Evolutionary conservation across 2,797 vertebrate species (phyloP).

Genomic region (Sebastes kiyomatsui): DNA sequence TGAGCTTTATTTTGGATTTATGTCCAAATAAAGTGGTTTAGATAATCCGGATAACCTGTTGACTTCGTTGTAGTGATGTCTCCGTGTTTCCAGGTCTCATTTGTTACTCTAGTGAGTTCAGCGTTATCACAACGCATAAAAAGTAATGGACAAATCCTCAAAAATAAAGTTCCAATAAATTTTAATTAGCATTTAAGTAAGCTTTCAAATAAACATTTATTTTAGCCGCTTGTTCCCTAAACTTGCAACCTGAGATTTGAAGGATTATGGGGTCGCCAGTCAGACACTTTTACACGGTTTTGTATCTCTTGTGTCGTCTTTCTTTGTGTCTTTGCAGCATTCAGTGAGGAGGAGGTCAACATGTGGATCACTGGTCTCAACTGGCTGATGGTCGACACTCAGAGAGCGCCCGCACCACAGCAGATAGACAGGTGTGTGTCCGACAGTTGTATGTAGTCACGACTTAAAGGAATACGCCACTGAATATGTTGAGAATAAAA

Average conservation of each 20-base stretch:
- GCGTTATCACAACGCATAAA: neutral
- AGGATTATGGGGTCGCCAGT: neutral
- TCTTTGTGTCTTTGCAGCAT: constrained; percentile 73
- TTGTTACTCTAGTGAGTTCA: neutral
- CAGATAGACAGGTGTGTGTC: constrained; percentile 83
- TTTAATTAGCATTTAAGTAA: neutral
- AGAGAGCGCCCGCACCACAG: constrained; percentile 83
- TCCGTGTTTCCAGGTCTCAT: neutral
- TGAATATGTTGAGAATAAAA: neutral
- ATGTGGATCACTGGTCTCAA: constrained; percentile 87
- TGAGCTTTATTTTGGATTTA: neutral
- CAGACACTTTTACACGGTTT: neutral
- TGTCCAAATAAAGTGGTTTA: neutral
- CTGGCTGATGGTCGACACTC: constrained; percentile 86
- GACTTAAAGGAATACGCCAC: neutral
- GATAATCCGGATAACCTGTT: neutral
- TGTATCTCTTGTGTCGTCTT: neutral
- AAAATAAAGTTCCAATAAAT: neutral
- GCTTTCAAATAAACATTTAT: neutral
- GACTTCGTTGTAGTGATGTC: neutral
- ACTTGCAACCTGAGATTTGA: neutral
- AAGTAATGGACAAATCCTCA: neutral
- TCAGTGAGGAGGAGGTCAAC: constrained; percentile 89
- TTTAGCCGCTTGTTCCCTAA: neutral
- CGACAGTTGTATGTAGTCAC: neutral